A percentile compares a stretch with the other conserved stretches of the same genome.
These are phyloP conservation scores for Muschampia plurimacula DNA, from an alignment of 2,888 invertebrate species.

Conservation along the genomic window DNA sequence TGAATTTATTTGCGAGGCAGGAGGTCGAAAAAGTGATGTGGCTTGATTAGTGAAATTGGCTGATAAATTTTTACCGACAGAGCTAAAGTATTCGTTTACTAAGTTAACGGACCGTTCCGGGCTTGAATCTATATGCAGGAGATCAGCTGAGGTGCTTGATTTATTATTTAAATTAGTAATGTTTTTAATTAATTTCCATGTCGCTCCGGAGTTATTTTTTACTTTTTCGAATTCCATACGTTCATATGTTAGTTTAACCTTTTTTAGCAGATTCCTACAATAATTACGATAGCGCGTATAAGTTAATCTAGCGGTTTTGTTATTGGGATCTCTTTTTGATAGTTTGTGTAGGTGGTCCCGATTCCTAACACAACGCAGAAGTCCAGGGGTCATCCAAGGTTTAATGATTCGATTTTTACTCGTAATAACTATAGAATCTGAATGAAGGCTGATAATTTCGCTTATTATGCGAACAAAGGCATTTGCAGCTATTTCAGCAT, in stretches of 20 bases:
- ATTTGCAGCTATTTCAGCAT: neutral
- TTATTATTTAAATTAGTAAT: neutral
- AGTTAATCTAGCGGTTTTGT: neutral
- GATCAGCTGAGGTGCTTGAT: neutral
- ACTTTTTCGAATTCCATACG: neutral
- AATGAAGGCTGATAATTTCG: neutral
- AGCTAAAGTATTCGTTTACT: neutral
- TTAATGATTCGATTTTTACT: neutral
- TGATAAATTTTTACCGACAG: neutral
- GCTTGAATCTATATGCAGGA: neutral
- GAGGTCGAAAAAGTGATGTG: neutral
- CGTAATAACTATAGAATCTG: neutral
- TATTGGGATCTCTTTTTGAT: neutral
- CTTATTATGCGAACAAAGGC: neutral
- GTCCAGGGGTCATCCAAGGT: neutral
- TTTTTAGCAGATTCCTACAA: neutral
- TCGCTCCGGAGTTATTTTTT: neutral
- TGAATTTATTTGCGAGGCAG: neutral
- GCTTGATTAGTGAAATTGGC: neutral
- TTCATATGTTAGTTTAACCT: neutral
- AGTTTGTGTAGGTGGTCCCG: neutral
- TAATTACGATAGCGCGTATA: neutral
- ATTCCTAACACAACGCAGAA: neutral
- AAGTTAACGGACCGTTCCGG: neutral
- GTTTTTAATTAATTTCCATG: conserved; percentile 3